Base-by-base conservation (phyloP, 1,140 invertebrate genomes). In the Drosophila bocqueti region DNA sequence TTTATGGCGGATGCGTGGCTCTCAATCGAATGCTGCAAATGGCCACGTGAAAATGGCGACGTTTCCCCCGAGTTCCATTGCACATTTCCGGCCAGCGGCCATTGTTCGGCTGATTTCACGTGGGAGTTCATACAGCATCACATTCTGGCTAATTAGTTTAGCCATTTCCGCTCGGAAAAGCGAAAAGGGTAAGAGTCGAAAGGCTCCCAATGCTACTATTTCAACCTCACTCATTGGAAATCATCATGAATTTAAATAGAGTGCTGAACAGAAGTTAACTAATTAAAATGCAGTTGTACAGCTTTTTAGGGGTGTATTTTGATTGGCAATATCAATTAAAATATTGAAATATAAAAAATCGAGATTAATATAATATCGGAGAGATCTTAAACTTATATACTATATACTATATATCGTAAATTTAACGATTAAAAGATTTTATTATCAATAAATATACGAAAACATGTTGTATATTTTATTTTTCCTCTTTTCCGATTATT, bases 11-110 rank as follows among this genome's bases (percentile, higher is more conserved):
- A 75, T 76, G 43, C 38, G 24, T 40, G 24, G 38, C 64, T 16
- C 42, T 58, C 58, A 54, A 76, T 76, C 59, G 72, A 47, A 76
- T 75, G 38, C 50, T 64, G 68, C 10, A 49, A 60, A 75, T 76
- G 57, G 58, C 62, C 45, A 40, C 69, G 3, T 24, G 24, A 24
- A 24, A 24, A 64, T 29, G 15, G 31, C 40, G 15, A 15, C 31
- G 24, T 16, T 49, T 31, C 21, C 36, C 26, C 18, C n/a, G 26
- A 52, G 34, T 60, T 59, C 45, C 71, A 74, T 74, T 45, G 46
- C 65, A 71, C 42, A 61, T 60, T 74, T 71, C 38, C 55, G 46
- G 54, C 18, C 34, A 55, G 46, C n/a, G 52, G 45, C 64, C 68
- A 75, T 74, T 62, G 69, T 64, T 63, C 6, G 10, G 8, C 18